Percentiles rank a stretch among this genome's conserved stretches.
Conservation (phyloP, 1,140 invertebrate species). For the Drosophila sturtevanti region DNA sequence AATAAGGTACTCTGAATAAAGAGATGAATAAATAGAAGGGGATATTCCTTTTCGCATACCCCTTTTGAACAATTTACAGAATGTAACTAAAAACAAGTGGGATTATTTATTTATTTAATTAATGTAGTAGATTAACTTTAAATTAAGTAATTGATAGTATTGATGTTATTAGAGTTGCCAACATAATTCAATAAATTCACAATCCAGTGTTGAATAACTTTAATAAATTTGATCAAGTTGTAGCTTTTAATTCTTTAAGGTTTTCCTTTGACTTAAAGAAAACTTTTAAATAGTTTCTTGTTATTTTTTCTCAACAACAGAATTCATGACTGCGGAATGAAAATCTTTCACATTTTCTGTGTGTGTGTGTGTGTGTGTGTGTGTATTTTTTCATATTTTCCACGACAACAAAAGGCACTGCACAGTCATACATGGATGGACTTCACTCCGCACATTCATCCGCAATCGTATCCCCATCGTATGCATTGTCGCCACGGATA, state of each 20-base stretch:
- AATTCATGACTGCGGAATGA: constrained; percentile 8
- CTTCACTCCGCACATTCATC: constrained; percentile 5
- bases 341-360: constrained; percentile 9
- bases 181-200: no score
- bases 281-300: neutral
- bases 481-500: constrained; percentile 75
- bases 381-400: neutral
- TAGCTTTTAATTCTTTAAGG: neutral
- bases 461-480: constrained; percentile 24
- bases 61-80: no score
- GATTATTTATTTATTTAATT: no score
- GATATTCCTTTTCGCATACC: no score
- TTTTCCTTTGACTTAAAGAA: neutral
- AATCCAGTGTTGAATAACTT: neutral
- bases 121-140: no score
- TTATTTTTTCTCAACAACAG: neutral
- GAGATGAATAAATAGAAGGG: no score
- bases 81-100: no score
- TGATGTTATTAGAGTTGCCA: no score
- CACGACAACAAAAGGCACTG: constrained; percentile 44
- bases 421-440: constrained; percentile 43
- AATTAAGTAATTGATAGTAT: no score
- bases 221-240: no score
- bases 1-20: no score
- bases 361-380: no score